Conservation (phyloP, 2,113 vertebrate genomes). For the Recurvirostra avosetta region DNA sequence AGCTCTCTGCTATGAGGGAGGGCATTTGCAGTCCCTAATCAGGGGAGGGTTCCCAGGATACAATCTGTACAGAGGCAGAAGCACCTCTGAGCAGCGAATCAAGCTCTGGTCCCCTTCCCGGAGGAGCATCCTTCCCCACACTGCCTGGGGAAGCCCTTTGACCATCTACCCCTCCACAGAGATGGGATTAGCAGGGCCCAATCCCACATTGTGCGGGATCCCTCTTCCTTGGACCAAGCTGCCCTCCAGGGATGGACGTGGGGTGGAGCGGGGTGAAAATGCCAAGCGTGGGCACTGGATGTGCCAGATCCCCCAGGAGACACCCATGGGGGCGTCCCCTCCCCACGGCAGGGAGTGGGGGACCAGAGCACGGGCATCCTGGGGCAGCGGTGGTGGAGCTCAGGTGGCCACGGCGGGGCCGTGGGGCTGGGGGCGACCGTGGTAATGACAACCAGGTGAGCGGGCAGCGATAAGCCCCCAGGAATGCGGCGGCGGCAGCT, state of each 20-base stretch:
- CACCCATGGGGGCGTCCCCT: rapidly evolving
- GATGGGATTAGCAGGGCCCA: not conserved
- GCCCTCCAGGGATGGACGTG: rapidly evolving
- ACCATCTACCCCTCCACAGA: not conserved
- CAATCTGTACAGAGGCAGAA: not conserved
- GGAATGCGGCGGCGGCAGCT: slow-evolving; percentile 49
- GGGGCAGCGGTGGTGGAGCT: not conserved
- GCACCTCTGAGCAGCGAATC: not conserved
- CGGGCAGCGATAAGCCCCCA: not conserved
- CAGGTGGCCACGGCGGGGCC: not conserved
- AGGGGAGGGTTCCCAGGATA: not conserved
- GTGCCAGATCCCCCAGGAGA: not conserved
- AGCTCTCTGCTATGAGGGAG: not conserved
- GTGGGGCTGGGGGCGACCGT: not conserved
- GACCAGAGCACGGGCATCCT: not conserved
- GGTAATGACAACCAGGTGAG: slow-evolving; percentile 59
- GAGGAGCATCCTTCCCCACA: not conserved
- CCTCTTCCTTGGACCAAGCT: not conserved
- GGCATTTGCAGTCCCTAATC: rapidly evolving
- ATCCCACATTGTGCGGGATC: rapidly evolving
- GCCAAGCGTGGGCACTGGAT: rapidly evolving
- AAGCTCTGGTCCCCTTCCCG: not conserved
- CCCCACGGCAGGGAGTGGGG: rapidly evolving
- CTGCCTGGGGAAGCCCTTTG: not conserved
- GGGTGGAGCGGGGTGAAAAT: not conserved